These are phyloP conservation scores for Agonopterix subpropinquella DNA, from an alignment of 2,888 invertebrate species.

Conservation along the genomic window DNA sequence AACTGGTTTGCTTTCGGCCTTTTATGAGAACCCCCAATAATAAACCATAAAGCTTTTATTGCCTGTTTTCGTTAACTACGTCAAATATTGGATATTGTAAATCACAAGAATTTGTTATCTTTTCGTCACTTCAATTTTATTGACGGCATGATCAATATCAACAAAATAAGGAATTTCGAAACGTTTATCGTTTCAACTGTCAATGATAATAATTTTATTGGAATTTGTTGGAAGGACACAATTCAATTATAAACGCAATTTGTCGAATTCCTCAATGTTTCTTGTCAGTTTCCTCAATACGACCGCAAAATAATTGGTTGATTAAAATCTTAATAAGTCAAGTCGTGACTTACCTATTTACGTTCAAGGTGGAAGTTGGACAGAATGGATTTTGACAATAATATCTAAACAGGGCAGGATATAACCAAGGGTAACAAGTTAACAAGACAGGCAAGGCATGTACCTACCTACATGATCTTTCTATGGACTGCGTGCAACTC, in stretches of 20 bases:
- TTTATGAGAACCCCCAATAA: slow-evolving; percentile 12
- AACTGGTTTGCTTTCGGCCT: slow-evolving; percentile 26
- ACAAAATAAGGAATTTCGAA: slow-evolving; percentile 2
- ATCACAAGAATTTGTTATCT: not conserved
- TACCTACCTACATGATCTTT: slow-evolving; percentile 22
- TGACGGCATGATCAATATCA: not conserved
- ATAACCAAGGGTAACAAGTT: slow-evolving; percentile 43
- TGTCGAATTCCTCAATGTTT: not conserved
- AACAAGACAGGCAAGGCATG: not conserved
- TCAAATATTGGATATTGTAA: not conserved
- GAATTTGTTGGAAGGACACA: too few relatives aligned
- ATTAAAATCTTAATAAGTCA: slow-evolving; percentile 40
- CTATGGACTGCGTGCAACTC: slow-evolving; percentile 30
- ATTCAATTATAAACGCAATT: not conserved
- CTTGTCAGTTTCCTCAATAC: too few relatives aligned
- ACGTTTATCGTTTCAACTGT: slow-evolving; percentile 2
- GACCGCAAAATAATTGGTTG: slow-evolving; percentile 7
- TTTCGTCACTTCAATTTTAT: too few relatives aligned
- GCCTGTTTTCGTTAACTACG: not conserved
- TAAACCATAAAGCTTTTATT: too few relatives aligned
- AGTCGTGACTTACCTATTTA: slow-evolving; percentile 57
- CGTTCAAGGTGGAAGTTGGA: slow-evolving; percentile 43
- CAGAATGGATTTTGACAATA: slow-evolving; percentile 45
- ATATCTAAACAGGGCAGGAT: slow-evolving; percentile 27
- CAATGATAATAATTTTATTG: too few relatives aligned